These are phyloP conservation scores for Beroe ovata DNA, from an alignment of 37 sponge, comb jelly and placozoan species.

Conservation along the genomic window DNA sequence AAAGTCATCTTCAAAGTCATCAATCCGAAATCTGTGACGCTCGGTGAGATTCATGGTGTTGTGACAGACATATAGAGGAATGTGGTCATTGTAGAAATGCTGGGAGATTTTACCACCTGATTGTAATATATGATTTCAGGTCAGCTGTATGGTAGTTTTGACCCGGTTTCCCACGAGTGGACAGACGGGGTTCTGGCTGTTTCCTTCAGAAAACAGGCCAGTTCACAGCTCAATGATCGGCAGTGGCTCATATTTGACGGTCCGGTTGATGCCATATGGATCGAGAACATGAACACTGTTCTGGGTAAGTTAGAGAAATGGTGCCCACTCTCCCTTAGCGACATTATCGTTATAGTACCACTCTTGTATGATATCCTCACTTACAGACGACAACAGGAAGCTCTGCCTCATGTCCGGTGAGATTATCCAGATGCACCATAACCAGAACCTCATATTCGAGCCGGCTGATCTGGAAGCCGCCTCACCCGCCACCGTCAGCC, in stretches of 20 bases:
- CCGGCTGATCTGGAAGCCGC: slow-evolving; percentile 97
- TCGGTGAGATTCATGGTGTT: slow-evolving; percentile 71
- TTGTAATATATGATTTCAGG: too few species aligned
- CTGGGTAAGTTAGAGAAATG: slow-evolving; percentile 72
- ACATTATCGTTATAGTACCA: neutral
- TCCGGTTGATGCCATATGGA: slow-evolving; percentile 99
- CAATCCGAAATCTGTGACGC: slow-evolving; percentile 94
- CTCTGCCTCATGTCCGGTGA: slow-evolving; percentile 98
- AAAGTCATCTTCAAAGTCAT: slow-evolving; percentile 73
- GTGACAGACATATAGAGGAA: too few species aligned
- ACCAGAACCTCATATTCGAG: slow-evolving; percentile 96
- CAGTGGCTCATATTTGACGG: slow-evolving; percentile 99
- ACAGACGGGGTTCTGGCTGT: slow-evolving; percentile 94
- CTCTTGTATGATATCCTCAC: neutral
- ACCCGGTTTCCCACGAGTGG: slow-evolving; percentile 98
- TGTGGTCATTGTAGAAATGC: too few species aligned
- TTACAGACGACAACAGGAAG: slow-evolving; percentile 65
- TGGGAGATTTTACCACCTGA: too few species aligned
- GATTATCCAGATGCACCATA: slow-evolving; percentile 96
- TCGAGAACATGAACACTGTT: slow-evolving; percentile 99
- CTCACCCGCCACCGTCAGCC: slow-evolving; percentile 96
- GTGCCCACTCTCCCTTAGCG: neutral
- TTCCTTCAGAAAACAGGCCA: slow-evolving; percentile 93
- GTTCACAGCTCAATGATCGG: slow-evolving; percentile 79
- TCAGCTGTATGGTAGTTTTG: slow-evolving; percentile 93